phyloP scores from a whole-genome alignment of 2,888 invertebrate genomes.

The Formica aserva region DNA sequence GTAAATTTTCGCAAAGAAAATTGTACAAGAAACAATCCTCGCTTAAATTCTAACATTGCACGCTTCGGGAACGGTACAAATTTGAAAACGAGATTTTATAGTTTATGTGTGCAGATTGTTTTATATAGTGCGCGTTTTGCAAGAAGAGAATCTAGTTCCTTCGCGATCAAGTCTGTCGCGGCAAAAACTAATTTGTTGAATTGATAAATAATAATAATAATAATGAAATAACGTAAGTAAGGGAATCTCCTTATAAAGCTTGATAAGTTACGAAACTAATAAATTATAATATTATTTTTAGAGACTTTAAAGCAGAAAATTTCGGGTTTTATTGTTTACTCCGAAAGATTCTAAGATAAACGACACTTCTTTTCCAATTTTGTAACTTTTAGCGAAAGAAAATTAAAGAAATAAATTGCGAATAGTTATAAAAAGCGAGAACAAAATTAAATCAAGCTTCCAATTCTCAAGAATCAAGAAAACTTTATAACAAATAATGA shows the following conservation, averaged over 20 bases:
- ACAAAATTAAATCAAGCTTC: conserved; percentile 16
- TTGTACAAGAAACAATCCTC: conserved; percentile 26
- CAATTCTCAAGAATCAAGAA: neutral
- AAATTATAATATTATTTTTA: conserved; percentile 22
- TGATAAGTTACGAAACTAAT: conserved; percentile 24
- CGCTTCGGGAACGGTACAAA: conserved; percentile 65
- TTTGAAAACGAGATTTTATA: conserved; percentile 55
- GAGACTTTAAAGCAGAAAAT: neutral
- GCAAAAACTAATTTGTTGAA: neutral
- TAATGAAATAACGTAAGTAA: neutral
- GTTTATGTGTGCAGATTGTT: neutral
- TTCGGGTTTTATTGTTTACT: conserved; percentile 19
- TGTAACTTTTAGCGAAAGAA: neutral
- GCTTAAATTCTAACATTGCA: conserved; percentile 76
- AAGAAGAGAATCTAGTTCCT: conserved; percentile 16
- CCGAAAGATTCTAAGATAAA: conserved; percentile 14
- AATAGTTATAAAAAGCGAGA: conserved; percentile 25
- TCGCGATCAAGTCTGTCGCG: conserved; percentile 30
- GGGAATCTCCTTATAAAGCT: conserved; percentile 26
- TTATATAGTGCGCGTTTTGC: conserved; percentile 1
- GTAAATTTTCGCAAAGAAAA: neutral
- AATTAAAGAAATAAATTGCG: conserved; percentile 17
- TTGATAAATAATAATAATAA: conserved; percentile 42
- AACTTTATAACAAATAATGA: conserved; percentile 28
- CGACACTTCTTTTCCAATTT: neutral